Conservation (phyloP, 2,113 vertebrate species). For the Anseranas semipalmata region DNA sequence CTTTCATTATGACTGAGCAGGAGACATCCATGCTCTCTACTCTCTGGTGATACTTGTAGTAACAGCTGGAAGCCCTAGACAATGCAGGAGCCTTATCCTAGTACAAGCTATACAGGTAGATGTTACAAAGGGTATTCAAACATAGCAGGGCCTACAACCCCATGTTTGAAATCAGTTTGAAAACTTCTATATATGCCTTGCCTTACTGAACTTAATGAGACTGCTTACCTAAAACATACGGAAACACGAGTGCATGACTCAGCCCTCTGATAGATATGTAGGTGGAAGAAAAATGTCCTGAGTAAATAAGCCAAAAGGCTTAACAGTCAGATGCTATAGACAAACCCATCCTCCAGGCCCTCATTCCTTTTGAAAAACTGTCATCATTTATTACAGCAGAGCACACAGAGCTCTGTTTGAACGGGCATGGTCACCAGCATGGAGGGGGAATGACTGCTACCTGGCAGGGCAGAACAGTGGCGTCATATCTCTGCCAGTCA, state of each 20-base stretch:
- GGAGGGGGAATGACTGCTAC: not conserved
- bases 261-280: not conserved
- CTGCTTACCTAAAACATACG: not conserved
- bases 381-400: not conserved
- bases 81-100: not conserved
- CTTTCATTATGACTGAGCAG: not conserved
- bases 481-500: not conserved
- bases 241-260: not conserved
- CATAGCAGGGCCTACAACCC: not conserved
- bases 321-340: not conserved
- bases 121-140: not conserved
- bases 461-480: not conserved
- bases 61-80: not conserved
- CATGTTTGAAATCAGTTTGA: not conserved
- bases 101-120: not conserved
- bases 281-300: not conserved
- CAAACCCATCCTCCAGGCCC: constrained; percentile 5
- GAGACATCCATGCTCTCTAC: not conserved
- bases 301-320: not conserved
- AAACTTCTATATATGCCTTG: not conserved
- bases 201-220: not conserved
- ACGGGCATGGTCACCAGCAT: fast-evolving
- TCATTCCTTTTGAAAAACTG: constrained; percentile 4
- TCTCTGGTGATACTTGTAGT: not conserved
- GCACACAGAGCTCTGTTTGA: not conserved